Base-by-base conservation (phyloP, 1,140 invertebrate species). In the Ceratina australensis region DNA sequence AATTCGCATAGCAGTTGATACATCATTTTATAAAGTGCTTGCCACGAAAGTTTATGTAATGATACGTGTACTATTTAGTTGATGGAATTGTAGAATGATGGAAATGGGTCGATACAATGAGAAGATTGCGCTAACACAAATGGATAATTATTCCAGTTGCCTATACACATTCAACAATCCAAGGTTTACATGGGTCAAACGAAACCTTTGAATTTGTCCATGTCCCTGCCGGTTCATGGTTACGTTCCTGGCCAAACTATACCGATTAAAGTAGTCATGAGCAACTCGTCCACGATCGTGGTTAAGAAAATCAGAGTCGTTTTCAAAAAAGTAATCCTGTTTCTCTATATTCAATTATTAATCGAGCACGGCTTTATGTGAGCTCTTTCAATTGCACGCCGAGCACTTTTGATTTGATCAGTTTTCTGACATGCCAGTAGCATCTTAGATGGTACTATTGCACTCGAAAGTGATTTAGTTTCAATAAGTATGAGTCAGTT, bases 241-340 rank as follows among this genome's bases (percentile, higher is more conserved):
- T 90, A 82, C 78, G 89, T 90, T n/a, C 89, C 88, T 20, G 89
- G 89, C 0, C 89, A 88, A 64, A 82, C 80, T 10, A 85, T 90
- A 67, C 89, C 88, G 0, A 72, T 90, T 24, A 73, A 82, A 57
- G 81, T 89, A n/a, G 75, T 50, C 33, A 52, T 90, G 26, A 81
- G 81, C 12, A 90, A 90, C 33, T 71, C 80, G 3, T 82, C 89
- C 2, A 82, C 82, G 52, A 68, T 90, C 0, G 75, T 78, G 13
- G 75, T 90, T 24, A 86, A 82, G 75, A 90, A 89, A 69, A 65
- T 90, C 47, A 79, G 87, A 28, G 81, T 88, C 50, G 80, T 89
- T 28, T 86, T 87, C 0, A 90, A 89, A 80, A 89, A 89, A 87
- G 89, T 90, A 72, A 72, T 15, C 3, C 22, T 15, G 49, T n/a